phyloP scores from a whole-genome alignment of 2,888 invertebrate species.

The Calameuta filiformis region DNA sequence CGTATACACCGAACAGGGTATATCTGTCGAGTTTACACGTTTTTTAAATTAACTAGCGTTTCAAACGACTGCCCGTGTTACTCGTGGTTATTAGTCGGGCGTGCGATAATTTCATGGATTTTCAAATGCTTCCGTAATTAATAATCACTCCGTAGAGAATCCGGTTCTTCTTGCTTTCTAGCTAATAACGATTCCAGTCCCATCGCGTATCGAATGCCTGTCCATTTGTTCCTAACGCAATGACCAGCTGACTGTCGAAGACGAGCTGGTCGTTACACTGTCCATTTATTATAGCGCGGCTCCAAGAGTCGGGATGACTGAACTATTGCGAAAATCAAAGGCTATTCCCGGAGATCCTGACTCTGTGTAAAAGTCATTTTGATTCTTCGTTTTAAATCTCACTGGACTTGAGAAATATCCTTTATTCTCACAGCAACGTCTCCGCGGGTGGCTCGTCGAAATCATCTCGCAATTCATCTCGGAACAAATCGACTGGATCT shows the following conservation, averaged over 20 bases:
- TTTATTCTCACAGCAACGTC: neutral
- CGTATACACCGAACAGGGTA: neutral
- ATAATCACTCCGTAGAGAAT: constrained; percentile 44
- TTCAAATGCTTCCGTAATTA: constrained; percentile 51
- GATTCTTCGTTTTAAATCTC: neutral
- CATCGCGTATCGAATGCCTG: constrained; percentile 28
- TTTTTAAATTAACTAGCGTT: neutral
- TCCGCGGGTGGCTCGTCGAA: neutral
- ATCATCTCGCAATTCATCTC: neutral
- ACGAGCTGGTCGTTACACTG: neutral
- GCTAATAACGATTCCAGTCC: constrained; percentile 54
- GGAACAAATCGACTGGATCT: neutral
- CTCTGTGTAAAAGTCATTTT: neutral
- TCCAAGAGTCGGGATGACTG: neutral
- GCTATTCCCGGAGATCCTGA: neutral
- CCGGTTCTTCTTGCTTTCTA: constrained; percentile 54
- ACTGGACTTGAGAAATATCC: neutral
- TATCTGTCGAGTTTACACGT: constrained; percentile 8
- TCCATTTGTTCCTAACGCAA: neutral
- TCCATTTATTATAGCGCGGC: neutral
- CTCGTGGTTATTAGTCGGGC: neutral
- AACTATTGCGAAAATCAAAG: neutral
- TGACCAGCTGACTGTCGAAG: neutral
- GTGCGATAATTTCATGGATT: constrained; percentile 4
- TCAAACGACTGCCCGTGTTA: neutral